Evolutionary conservation across 2,888 invertebrate species (phyloP).

Genomic region (Augochlorella aurata): DNA sequence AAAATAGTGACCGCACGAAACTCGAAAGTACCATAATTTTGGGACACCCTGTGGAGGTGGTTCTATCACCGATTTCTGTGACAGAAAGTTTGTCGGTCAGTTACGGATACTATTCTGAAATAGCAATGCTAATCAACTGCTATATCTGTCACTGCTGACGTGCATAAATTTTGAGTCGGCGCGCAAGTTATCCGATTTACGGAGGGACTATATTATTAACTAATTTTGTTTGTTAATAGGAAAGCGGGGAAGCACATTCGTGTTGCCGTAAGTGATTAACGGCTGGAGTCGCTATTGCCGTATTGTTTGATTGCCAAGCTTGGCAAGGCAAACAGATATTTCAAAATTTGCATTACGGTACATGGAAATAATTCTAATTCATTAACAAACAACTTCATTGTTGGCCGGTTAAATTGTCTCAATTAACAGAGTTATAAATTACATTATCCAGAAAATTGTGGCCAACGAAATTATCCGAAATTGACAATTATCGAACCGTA

Average conservation of each 20-base stretch:
- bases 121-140: conserved; percentile 1
- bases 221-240: conserved; percentile 46
- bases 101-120: background rate
- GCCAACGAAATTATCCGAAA: background rate
- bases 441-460: background rate
- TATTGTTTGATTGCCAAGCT: conserved; percentile 39
- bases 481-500: background rate
- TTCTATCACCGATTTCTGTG: background rate
- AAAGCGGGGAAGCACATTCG: conserved; percentile 32
- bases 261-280: conserved; percentile 45
- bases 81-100: background rate
- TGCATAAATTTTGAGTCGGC: conserved; percentile 31
- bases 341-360: conserved; percentile 16
- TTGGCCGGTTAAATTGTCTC: background rate
- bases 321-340: conserved; percentile 42
- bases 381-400: background rate
- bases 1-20: too few species aligned
- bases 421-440: background rate
- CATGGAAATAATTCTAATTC: conserved; percentile 19
- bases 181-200: conserved; percentile 5
- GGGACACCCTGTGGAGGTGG: background rate
- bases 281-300: conserved; percentile 19
- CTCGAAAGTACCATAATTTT: too few species aligned
- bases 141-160: conserved; percentile 4
- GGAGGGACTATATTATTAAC: conserved; percentile 36